Percentiles rank a stretch among this genome's conserved stretches.
Conservation (phyloP, 2,113 vertebrate genomes). For the Aleadryas rufinucha region DNA sequence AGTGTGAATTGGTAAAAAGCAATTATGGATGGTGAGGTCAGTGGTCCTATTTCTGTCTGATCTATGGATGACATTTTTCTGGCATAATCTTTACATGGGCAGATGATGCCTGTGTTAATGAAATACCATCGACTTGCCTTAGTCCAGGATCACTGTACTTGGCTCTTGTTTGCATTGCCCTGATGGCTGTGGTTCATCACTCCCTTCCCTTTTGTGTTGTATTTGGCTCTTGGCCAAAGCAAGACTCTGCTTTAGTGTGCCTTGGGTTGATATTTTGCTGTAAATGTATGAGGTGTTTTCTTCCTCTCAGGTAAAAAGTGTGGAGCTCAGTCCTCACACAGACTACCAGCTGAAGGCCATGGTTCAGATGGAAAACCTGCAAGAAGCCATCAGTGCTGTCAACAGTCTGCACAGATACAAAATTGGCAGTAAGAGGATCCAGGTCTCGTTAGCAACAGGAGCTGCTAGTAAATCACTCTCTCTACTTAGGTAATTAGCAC, state of each 20-base stretch:
- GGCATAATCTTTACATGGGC: not conserved
- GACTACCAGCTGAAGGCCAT: conserved; percentile 94
- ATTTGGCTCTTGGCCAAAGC: not conserved
- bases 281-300: not conserved
- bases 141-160: not conserved
- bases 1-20: not conserved
- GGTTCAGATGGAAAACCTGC: conserved; percentile 89
- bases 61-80: not conserved
- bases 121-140: not conserved
- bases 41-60: not conserved
- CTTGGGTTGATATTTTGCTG: not conserved
- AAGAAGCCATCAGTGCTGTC: conserved; percentile 90
- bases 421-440: conserved; percentile 92
- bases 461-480: conserved; percentile 84
- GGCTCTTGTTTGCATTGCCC: not conserved
- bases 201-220: fast-evolving
- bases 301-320: conserved; percentile 75
- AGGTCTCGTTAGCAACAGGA: conserved; percentile 89
- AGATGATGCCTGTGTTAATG: not conserved
- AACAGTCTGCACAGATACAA: conserved; percentile 89
- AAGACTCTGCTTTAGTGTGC: not conserved
- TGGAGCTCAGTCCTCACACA: conserved; percentile 94
- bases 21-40: not conserved
- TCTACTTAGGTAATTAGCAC: conserved; percentile 80
- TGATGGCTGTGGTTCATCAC: not conserved